These are phyloP conservation scores for Tautogolabrus adspersus DNA, from an alignment of 2,113 vertebrate species.

Conservation along the genomic window DNA sequence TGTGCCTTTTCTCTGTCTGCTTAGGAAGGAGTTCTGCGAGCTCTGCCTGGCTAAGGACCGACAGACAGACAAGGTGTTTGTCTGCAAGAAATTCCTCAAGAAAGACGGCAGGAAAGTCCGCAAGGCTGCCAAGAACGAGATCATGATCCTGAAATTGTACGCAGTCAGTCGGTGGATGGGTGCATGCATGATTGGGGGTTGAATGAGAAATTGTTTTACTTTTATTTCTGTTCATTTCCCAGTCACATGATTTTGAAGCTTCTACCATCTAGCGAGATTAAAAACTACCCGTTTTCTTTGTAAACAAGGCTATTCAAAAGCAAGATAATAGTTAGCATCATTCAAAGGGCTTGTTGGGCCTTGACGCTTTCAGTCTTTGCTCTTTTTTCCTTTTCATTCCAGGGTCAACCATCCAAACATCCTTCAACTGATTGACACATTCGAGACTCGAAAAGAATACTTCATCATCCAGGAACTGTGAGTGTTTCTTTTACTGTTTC, in stretches of 20 bases:
- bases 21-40: constrained; percentile 90
- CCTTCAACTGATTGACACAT: constrained; percentile 88
- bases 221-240: not conserved
- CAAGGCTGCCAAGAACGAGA: constrained; percentile 90
- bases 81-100: constrained; percentile 91
- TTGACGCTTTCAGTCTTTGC: constrained; percentile 2
- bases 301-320: not conserved
- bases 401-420: constrained; percentile 90
- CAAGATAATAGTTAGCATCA: not conserved
- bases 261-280: not conserved
- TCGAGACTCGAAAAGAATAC: constrained; percentile 89
- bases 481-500: constrained; percentile 60
- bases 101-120: constrained; percentile 89
- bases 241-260: constrained; percentile 1
- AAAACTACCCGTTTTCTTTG: not conserved
- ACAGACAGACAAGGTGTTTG: constrained; percentile 87
- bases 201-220: constrained; percentile 23
- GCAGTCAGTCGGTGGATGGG: constrained; percentile 61
- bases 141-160: constrained; percentile 91
- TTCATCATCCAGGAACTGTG: constrained; percentile 90
- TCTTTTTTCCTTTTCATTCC: constrained; percentile 71
- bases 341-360: not conserved
- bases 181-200: constrained; percentile 49
- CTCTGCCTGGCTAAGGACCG: constrained; percentile 88
- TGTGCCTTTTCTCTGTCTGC: not conserved